Evolutionary conservation across 2,113 vertebrate species (phyloP).

Genomic region (Hepsetus odoe): DNA sequence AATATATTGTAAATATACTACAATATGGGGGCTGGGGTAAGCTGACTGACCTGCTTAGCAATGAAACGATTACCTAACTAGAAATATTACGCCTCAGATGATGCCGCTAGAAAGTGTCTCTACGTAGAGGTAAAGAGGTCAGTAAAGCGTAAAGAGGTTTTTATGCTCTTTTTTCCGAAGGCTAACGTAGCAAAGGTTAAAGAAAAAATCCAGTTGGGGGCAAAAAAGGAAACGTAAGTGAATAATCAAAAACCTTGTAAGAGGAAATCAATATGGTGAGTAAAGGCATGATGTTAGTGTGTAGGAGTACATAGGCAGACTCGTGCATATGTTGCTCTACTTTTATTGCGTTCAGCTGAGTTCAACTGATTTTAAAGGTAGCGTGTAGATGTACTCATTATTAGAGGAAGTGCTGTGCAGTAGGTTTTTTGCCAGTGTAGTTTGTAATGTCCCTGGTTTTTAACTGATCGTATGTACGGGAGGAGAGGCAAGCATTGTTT

Average conservation of each 20-base stretch:
- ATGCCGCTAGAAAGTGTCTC: slow-evolving; percentile 50
- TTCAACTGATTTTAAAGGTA: slow-evolving; percentile 72
- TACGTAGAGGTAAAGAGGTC: slow-evolving; percentile 52
- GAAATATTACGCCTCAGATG: slow-evolving; percentile 45
- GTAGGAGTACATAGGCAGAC: slow-evolving; percentile 62
- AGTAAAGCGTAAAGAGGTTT: slow-evolving; percentile 43
- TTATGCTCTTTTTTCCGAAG: slow-evolving; percentile 29
- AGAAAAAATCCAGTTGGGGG: slow-evolving; percentile 7
- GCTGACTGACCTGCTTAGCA: slow-evolving; percentile 52
- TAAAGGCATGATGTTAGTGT: slow-evolving; percentile 59
- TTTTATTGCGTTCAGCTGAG: slow-evolving; percentile 76
- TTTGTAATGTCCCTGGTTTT: slow-evolving; percentile 74
- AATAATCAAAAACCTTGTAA: slow-evolving; percentile 44
- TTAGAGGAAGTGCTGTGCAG: slow-evolving; percentile 83
- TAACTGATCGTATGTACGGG: slow-evolving; percentile 23
- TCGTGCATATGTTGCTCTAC: slow-evolving; percentile 74
- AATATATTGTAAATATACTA: slow-evolving; percentile 57
- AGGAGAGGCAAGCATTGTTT: slow-evolving; percentile 29
- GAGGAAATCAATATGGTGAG: slow-evolving; percentile 40
- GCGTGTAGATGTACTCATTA: slow-evolving; percentile 82
- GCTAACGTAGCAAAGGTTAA: slow-evolving; percentile 52
- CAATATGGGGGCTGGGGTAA: slow-evolving; percentile 28
- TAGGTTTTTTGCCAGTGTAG: slow-evolving; percentile 83
- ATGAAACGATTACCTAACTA: slow-evolving; percentile 31
- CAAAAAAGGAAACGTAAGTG: not conserved